Evolutionary conservation across 2,113 vertebrate species (phyloP), one percentile per base, ranked within the genome.

Genomic region (Dromas ardeola): DNA sequence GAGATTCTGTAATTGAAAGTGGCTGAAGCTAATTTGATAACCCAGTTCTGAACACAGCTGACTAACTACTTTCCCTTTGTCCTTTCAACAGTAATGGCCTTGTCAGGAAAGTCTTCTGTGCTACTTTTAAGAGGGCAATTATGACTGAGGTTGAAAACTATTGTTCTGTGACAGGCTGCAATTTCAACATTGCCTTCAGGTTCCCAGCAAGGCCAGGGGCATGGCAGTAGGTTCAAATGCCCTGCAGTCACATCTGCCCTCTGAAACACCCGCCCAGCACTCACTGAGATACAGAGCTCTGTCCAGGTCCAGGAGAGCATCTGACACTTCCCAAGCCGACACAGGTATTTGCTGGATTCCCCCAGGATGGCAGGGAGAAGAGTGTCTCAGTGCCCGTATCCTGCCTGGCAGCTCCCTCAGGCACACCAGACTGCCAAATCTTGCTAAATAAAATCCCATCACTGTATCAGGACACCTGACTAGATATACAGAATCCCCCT

Each of bases 1-100:
- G 92, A 96, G 94, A 97, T 95, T 97, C 96, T 95, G 95, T 97
- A 97, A 97, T 97, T 97, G 97, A 97, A 97, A 97, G 95, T 97
- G 96, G 91, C 93, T 97, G 95, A 90, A 96, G 93, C 91, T 97
- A 97, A 97, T 97, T 97, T 97, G 94, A 97, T 97, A 97, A 97
- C 96, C 96, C 90, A 95, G 95, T 96, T 97, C 96, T 96, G 94
- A 96, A 77, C 78, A 90, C 79, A 96, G 95, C 67, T 6, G 6
- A 94, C 61, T 93, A 95, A 95, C 95, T 96, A 62, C 94, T 95
- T 96, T 97, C 85, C 80, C 65, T 97, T 97, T 97, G 94, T 97
- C 97, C 96, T 97, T 97, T 92, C 95, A 92, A 62, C 93, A 90
- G 91, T 93, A 97, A 97, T 92, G 89, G 95, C 91, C 89, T 93